Conservation (phyloP, 1,140 invertebrate species). For the Philotrypesis tridentata region DNA sequence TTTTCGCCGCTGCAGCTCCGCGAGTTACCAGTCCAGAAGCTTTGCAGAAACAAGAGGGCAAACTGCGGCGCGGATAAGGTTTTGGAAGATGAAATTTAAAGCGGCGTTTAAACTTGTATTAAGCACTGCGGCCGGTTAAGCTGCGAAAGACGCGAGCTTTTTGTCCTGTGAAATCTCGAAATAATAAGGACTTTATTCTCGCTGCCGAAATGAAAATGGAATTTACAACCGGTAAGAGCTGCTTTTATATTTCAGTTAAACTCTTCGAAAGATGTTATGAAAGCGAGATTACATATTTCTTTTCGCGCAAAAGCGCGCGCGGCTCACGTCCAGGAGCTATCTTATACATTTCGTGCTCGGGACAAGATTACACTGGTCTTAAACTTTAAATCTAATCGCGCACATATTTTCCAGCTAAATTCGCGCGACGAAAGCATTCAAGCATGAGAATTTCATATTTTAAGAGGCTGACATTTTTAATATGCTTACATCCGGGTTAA, state of each 20-base stretch:
- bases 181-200: not conserved
- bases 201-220: conserved; percentile 5
- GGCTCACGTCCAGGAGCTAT: not conserved
- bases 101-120: not conserved
- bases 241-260: conserved; percentile 5
- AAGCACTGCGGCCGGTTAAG: not conserved
- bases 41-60: no score
- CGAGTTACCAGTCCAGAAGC: no score
- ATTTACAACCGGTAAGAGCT: not conserved
- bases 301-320: not conserved
- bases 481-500: not conserved
- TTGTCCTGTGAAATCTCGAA: not conserved
- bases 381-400: conserved; percentile 35
- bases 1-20: no score
- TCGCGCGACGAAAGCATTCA: not conserved
- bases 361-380: conserved; percentile 6
- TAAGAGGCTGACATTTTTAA: not conserved
- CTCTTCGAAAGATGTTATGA: conserved; percentile 5
- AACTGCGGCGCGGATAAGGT: not conserved
- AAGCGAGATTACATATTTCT: conserved; percentile 8
- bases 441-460: conserved; percentile 22
- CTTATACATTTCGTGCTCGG: conserved; percentile 5
- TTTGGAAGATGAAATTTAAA: not conserved
- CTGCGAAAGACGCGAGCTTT: not conserved
- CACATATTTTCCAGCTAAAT: not conserved